Base-by-base conservation (phyloP, 2,888 invertebrate genomes). In the Dryadula phaetusa region DNA sequence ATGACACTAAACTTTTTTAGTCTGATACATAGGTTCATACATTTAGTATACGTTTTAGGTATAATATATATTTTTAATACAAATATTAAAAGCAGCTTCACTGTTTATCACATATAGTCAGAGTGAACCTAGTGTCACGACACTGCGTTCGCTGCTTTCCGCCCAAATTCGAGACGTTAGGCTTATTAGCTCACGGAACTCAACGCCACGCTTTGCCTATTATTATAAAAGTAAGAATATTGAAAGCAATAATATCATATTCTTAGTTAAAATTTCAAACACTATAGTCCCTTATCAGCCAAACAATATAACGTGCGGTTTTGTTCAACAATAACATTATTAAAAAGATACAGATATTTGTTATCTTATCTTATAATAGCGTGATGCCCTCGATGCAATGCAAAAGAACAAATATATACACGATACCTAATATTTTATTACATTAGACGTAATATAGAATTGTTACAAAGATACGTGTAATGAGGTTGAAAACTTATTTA, bases 361-460 rank as follows among this genome's bases (percentile, higher is more conserved):
- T 6, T 71, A 74, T 74, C 72, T 73, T 74, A 74, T 76, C 75
- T 63, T 16, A 40, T 64, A 71, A 32, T 32, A 20, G 46, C 70
- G 71, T 69, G 66, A 56, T 73, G 73, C 58, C 75, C 75, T 75
- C 75, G 72, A 72, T 75, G 60, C 14, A 72, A 72, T 75, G 60
- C 14, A 44, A 14, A 20, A 16, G 34, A 34, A 34, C 52, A 52
- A 40, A 49, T 40, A 37, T 32, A 12, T 4, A 34, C 14, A 60
- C 25, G 40, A 46, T 28, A 42, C 22, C 52, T 42, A 18, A 40
- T 12, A 18, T 32, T 37, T 28, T 14, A 42, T 44, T 53, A 44
- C 28, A 28, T 28, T 60, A 14, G 7, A 44, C 20, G 46, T 60
- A 60, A 46, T 25, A 46, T 60, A 20, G 42, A 18, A 25, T 40